phyloP scores from a whole-genome alignment of 2,113 vertebrate genomes.

The Ellobius talpinus region DNA sequence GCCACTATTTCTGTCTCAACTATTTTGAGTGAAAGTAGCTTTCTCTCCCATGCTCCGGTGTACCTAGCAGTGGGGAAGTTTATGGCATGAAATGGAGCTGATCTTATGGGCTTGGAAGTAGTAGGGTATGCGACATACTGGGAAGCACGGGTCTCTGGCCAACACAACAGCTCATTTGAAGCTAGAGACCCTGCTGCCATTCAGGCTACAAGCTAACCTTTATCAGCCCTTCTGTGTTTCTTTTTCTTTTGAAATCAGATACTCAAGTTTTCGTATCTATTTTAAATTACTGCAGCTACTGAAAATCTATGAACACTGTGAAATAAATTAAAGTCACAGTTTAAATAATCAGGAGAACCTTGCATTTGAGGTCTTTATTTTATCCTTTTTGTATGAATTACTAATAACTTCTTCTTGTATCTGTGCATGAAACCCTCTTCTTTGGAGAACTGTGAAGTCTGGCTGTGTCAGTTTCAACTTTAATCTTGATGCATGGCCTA shows the following conservation, averaged over 20 bases:
- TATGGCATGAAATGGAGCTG: not conserved
- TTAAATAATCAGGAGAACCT: not conserved
- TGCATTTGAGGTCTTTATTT: not conserved
- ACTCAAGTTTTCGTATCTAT: constrained; percentile 20
- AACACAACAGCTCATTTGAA: not conserved
- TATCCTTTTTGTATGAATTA: not conserved
- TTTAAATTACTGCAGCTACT: not conserved
- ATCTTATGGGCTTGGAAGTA: not conserved
- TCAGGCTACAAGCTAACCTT: not conserved
- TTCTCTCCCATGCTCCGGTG: not conserved
- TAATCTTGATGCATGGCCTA: not conserved
- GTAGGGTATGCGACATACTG: not conserved
- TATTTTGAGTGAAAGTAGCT: not conserved
- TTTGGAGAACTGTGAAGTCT: not conserved
- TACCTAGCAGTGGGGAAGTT: not conserved
- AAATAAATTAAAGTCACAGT: not conserved
- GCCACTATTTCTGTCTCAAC: not conserved
- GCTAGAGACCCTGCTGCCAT: not conserved
- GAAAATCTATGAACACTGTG: not conserved
- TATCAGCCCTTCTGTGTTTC: not conserved
- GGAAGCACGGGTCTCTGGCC: not conserved
- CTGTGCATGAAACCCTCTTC: not conserved
- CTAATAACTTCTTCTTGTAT: not conserved
- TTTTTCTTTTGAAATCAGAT: not conserved
- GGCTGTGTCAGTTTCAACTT: not conserved